Evolutionary conservation across 2,797 vertebrate species (phyloP), one percentile per base, ranked within the genome.

Genomic region (Sandelia bainsii): DNA sequence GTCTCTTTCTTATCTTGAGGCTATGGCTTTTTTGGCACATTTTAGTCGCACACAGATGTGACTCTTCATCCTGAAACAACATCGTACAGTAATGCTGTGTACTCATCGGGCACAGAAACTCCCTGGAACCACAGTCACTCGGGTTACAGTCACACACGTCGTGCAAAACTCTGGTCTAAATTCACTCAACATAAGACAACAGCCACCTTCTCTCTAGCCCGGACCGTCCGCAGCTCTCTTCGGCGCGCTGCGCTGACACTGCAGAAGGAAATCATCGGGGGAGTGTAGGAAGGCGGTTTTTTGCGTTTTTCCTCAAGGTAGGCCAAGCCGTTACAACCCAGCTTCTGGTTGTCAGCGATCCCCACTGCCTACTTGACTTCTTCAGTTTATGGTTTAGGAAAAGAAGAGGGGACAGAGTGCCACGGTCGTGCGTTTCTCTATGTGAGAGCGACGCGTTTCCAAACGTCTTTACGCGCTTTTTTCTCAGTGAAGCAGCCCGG

Each of bases 211-310:
- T 76, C 80, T 72, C 58, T 70, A 81, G 79, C 84, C 73, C 84
- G 79, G 84, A 84, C 80, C 72, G 74, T 84, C 84, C 81, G 81
- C 85, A 82, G 86, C 87, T 80, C 80, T 81, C 42, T 76, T 51
- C 87, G 82, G 89, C 87, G 77, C 82, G 70, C 88, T 66, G 84
- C 86, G 90, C 91, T 93, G 87, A 91, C 89, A 93, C 89, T 67
- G 92, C 91, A 92, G 62, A 81, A 90, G 87, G 84, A 88, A 91
- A 75, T 32, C 89, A 88, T 65, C 88, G 87, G 87, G 89, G 89
- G 89, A 89, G 91, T 75, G 84, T 58, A 66, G 61, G 80, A 79
- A 87, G 85, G 81, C 83, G 87, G 50, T 79, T 85, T 83, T 83
- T 29, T 29, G 16, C 62, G 52, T 63, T 83, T 81, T 71, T 63